Evolutionary conservation across 2,888 invertebrate species (phyloP).

Genomic region (Clepsis dumicolana): DNA sequence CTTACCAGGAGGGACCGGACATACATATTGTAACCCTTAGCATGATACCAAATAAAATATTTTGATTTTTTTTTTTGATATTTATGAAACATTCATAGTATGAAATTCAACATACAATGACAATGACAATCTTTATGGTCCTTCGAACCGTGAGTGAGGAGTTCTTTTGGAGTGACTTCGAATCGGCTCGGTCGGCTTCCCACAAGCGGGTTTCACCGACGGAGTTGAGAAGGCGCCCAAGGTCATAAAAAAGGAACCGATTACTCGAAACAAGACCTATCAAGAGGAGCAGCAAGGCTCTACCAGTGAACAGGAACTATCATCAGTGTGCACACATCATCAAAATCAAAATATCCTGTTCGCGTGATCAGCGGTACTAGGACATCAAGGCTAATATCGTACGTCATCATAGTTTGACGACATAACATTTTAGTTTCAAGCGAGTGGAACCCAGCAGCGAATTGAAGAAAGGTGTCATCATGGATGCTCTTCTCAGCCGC

Average conservation of each 20-base stretch:
- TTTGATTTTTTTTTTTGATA: too few relatives aligned
- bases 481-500: neutral
- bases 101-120: too few relatives aligned
- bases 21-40: too few relatives aligned
- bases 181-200: slow-evolving; percentile 16
- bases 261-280: neutral
- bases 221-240: slow-evolving; percentile 14
- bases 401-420: too few relatives aligned
- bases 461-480: neutral
- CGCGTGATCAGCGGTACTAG: neutral
- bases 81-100: too few relatives aligned
- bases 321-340: slow-evolving; percentile 1
- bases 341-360: neutral
- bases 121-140: slow-evolving; percentile 8
- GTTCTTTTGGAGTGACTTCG: neutral
- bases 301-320: slow-evolving; percentile 5
- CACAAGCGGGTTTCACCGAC: slow-evolving; percentile 21
- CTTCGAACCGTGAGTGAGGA: neutral
- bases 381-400: too few relatives aligned
- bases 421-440: too few relatives aligned
- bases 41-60: too few relatives aligned
- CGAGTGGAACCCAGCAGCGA: neutral
- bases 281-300: neutral
- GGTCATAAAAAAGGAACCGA: neutral
- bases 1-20: too few relatives aligned